Base-by-base conservation (phyloP, 2,888 invertebrate genomes). In the Xestoiulus laeticollis region DNA sequence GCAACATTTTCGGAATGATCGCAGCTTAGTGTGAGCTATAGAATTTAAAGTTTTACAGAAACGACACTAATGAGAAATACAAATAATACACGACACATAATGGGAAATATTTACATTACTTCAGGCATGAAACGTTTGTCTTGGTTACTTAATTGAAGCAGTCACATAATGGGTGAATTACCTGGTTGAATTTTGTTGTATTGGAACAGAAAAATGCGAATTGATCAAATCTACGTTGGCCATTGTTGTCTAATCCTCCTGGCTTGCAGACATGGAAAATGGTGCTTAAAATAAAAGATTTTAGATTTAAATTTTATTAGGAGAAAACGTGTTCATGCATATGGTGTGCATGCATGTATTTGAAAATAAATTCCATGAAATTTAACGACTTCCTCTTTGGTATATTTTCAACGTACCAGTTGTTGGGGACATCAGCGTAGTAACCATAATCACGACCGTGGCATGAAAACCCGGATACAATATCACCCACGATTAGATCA, bases 391-490 rank as follows among this genome's bases (percentile, higher is more conserved):
- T 38, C 2, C 38, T 38, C 38, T 1, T 5, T 53, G 16, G 19
- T 53, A n/a, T 5, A 19, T 53, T 53, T 53, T n/a, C 1, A 53
- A 53, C 16, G 19, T 53, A 53, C 53, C 87, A 87, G 38, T 89
- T 88, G 88, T 89, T 89, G 16, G 87, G 88, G 10, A 87, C 43
- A 87, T 90, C 90, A 16, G 90, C 90, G 85, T 89, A 90, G 86
- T 90, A 90, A 22, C 90, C 90, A 82, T 53, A 53, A n/a, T 53
- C 53, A 53, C 53, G 53, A 19, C 19, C 53, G n/a, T 53, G 16
- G 53, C 53, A 53, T 53, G 53, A 19, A 53, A 53, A 53, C n/a
- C 19, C 16, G 5, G 53, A 53, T 53, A 19, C 19, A 53, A 53
- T 53, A 19, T 53, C n/a, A n/a, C 53, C 53, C n/a, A 53, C 16